Evolutionary conservation across 1,140 invertebrate genomes (phyloP).

Genomic region (Lepidotrigona ventralis): DNA sequence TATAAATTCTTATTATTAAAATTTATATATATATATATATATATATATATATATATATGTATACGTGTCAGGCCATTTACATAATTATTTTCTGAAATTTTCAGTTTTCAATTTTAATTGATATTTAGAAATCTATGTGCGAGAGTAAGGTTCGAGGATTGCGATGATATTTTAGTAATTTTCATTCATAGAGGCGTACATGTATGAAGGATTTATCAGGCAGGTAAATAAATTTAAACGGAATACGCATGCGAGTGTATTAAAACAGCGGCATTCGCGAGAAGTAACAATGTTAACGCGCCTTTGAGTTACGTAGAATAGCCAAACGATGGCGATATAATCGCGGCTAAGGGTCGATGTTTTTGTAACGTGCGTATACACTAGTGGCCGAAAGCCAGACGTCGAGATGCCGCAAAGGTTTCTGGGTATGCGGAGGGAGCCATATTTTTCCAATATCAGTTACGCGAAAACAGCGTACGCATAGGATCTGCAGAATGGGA

Average conservation of each 20-base stretch:
- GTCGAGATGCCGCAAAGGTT: slow-evolving; percentile 74
- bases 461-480: slow-evolving; percentile 74
- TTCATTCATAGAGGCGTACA: neutral
- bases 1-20: no score
- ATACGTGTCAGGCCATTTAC: accelerated
- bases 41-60: no score
- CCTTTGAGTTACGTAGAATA: slow-evolving; percentile 31
- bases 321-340: slow-evolving; percentile 57
- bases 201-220: neutral
- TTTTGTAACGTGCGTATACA: slow-evolving; percentile 61
- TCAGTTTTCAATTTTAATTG: neutral
- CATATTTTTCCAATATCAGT: slow-evolving; percentile 77
- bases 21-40: neutral
- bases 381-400: slow-evolving; percentile 64
- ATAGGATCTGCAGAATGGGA: slow-evolving; percentile 63
- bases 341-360: slow-evolving; percentile 59
- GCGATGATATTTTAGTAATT: no score
- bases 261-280: neutral
- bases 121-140: neutral
- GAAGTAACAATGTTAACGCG: slow-evolving; percentile 49
- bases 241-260: neutral
- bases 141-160: neutral
- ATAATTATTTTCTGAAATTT: neutral
- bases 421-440: slow-evolving; percentile 78
- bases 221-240: slow-evolving; percentile 2